A percentile compares a stretch with the other conserved stretches of the same genome.
Conservation (phyloP, 2,888 invertebrate genomes). For the Drosophila nr. perissopoda region DNA sequence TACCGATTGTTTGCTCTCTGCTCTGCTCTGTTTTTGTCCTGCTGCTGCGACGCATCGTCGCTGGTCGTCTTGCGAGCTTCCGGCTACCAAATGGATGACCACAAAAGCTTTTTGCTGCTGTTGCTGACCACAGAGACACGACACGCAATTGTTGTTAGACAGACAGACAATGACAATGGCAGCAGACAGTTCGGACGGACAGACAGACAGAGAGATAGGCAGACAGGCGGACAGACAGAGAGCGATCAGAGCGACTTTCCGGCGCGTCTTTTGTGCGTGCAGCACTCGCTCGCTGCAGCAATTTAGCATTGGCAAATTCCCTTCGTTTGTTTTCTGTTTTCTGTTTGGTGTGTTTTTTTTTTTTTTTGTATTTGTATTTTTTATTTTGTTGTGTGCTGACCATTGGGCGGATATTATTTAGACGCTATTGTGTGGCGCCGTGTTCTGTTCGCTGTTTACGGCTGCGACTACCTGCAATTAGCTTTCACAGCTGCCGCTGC, state of each 20-base stretch:
- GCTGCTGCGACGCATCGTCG: slow-evolving; percentile 18
- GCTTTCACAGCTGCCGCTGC: slow-evolving; percentile 59
- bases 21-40: slow-evolving; percentile 45
- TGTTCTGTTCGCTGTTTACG: slow-evolving; percentile 28
- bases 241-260: slow-evolving; percentile 49
- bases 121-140: slow-evolving; percentile 50
- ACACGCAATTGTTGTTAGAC: slow-evolving; percentile 74
- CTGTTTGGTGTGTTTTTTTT: background rate
- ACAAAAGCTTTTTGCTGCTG: slow-evolving; percentile 66
- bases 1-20: slow-evolving; percentile 37
- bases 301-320: slow-evolving; percentile 34
- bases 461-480: slow-evolving; percentile 68
- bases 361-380: slow-evolving; percentile 38
- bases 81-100: slow-evolving; percentile 71
- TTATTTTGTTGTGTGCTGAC: slow-evolving; percentile 50
- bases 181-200: slow-evolving; percentile 7
- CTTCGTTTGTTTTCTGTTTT: slow-evolving; percentile 18
- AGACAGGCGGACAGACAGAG: background rate
- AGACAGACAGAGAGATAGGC: background rate
- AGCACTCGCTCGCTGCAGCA: slow-evolving; percentile 45
- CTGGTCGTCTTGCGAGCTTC: slow-evolving; percentile 67
- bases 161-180: slow-evolving; percentile 42
- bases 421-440: slow-evolving; percentile 81
- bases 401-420: slow-evolving; percentile 82
- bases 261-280: slow-evolving; percentile 65